Conservation (phyloP, 1,140 invertebrate species). For the Pachyrhynchus sulphureomaculatus region DNA sequence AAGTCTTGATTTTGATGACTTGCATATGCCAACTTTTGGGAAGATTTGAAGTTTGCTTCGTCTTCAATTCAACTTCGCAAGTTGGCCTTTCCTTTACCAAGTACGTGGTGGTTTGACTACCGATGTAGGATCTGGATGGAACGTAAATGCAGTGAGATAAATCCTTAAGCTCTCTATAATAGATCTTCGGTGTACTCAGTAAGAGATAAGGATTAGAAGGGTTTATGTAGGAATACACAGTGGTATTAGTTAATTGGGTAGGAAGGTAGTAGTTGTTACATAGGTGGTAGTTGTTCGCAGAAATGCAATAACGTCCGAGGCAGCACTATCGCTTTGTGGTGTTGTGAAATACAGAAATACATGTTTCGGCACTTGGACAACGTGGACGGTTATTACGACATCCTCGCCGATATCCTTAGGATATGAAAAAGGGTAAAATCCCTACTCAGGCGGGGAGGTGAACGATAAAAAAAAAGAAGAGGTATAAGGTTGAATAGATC, state of each 20-base stretch:
- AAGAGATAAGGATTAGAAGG: conserved; percentile 12
- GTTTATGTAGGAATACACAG: conserved; percentile 12
- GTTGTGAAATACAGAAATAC: no score
- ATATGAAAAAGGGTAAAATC: no score
- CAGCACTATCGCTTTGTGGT: no score
- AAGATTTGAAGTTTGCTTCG: no score
- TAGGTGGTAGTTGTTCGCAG: no score
- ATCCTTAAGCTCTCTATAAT: conserved; percentile 12
- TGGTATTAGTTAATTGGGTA: neutral
- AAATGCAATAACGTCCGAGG: no score
- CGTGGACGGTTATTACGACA: no score
- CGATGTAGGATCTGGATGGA: neutral
- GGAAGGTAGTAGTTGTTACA: no score
- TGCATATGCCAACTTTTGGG: neutral
- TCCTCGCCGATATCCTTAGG: no score
- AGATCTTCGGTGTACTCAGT: conserved; percentile 10
- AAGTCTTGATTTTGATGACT: neutral
- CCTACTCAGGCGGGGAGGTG: no score
- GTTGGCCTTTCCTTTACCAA: neutral
- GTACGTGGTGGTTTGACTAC: neutral
- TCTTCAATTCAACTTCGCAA: neutral
- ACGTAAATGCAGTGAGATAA: neutral
- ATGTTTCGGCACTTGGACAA: no score
- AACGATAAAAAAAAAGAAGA: no score
- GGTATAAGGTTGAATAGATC: neutral